Evolutionary conservation across 2,113 vertebrate species (phyloP).

Genomic region (Cyphomyrus plagiostoma): DNA sequence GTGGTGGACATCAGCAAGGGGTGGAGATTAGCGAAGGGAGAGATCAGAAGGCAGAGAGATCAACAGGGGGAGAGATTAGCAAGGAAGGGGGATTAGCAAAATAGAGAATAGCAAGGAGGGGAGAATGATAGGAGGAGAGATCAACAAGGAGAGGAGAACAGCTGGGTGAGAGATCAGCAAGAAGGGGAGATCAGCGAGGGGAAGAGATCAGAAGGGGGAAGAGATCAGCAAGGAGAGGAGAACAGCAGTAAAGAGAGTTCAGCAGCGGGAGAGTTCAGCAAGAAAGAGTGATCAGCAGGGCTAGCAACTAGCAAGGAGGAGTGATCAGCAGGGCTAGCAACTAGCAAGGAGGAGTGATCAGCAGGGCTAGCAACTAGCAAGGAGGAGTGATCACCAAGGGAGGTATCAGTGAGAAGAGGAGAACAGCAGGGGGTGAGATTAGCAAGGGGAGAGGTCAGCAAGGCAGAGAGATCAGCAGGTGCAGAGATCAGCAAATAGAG

Average conservation of each 20-base stretch:
- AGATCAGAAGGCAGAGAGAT: not conserved
- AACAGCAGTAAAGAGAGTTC: not conserved
- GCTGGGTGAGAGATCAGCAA: not conserved
- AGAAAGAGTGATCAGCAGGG: conserved; percentile 8
- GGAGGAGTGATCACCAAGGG: not conserved
- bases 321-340: not conserved
- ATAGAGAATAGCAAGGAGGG: not conserved
- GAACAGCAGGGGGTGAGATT: not conserved
- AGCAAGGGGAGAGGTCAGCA: too few species aligned
- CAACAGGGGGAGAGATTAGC: conserved; percentile 27
- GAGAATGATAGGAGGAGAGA: not conserved
- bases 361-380: too few species aligned
- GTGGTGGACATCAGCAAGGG: not conserved
- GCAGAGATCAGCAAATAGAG: too few species aligned
- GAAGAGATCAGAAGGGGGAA: conserved; percentile 12
- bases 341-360: conserved; percentile 9
- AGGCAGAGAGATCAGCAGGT: not conserved
- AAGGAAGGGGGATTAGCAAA: not conserved
- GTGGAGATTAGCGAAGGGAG: not conserved
- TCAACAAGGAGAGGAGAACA: not conserved
- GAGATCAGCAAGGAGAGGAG: not conserved
- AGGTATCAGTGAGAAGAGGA: not conserved
- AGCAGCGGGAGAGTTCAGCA: not conserved
- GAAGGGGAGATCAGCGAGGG: conserved; percentile 21
- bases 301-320: not conserved